Evolutionary conservation across 2,888 invertebrate genomes (phyloP), one percentile per base, ranked within the genome.

Genomic region (Acronicta aceris): DNA sequence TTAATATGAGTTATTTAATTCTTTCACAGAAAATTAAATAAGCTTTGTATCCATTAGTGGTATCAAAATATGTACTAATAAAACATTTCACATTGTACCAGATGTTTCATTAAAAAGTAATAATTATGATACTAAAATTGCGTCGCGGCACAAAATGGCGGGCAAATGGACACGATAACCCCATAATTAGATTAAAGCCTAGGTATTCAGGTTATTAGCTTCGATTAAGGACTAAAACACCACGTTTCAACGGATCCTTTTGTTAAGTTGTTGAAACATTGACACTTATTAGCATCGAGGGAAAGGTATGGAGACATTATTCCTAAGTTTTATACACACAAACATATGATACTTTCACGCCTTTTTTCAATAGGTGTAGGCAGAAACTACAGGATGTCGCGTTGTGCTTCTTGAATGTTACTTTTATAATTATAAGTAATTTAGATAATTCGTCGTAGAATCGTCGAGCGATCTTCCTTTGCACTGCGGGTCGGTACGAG

Each of bases 141-240:
- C 56, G 57, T n/a, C n/a, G 40, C 13, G 0, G 5, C 40, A 51
- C 52, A 70, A 66, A 62, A 74, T 62, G 71, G 59, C 71, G 53
- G 42, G 33, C 56, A 59, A 58, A 57, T 59, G 71, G 59, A 58
- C 53, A 67, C 51, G 73, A 67, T 74, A 74, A 49, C 40, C 43
- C 46, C 59, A 54, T 66, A 74, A 71, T 74, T 71, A 59, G 59
- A 64, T 59, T 63, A 62, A 66, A 61, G 74, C 59, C 63, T 67
- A 74, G 63, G 56, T 66, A 74, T 73, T 74, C 56, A 73, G 58
- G 60, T 48, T 73, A 71, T 71, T 73, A 60, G 60, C 56, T 48
- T 43, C 59, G 47, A 74, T 71, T 74, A 74, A 43, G 15, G 54
- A 16, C 59, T 71, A 63, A 58, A 55, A 45, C 48, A 57, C 55